A percentile compares a stretch with the other conserved stretches of the same genome.
phyloP scores from a whole-genome alignment of 2,888 invertebrate genomes.

The Callyntrura guangdongensis region DNA sequence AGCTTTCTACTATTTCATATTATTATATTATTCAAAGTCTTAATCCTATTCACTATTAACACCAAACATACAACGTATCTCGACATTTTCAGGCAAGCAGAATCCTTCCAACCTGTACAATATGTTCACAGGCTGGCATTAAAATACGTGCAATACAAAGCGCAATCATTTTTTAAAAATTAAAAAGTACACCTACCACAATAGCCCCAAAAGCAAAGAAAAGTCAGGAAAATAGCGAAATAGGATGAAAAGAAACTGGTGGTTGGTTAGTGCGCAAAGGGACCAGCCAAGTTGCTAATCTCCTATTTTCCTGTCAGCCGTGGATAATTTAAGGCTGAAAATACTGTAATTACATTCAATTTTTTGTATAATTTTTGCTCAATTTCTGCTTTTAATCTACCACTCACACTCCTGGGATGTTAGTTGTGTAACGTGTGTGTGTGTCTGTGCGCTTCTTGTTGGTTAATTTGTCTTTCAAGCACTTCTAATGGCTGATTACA shows the following conservation, averaged over 20 bases:
- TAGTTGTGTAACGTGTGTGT: too few relatives aligned
- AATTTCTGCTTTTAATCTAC: slow-evolving; percentile 44
- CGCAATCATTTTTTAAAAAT: slow-evolving; percentile 35
- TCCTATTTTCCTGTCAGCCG: slow-evolving; percentile 74
- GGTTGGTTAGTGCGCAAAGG: slow-evolving; percentile 7
- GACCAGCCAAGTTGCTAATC: slow-evolving; percentile 57
- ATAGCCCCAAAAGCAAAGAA: slow-evolving; percentile 20
- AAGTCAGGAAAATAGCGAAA: slow-evolving; percentile 20
- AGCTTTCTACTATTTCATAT: slow-evolving; percentile 52
- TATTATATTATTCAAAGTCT: slow-evolving; percentile 46
- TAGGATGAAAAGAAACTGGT: background rate
- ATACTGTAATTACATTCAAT: slow-evolving; percentile 69
- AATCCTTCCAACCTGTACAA: slow-evolving; percentile 38
- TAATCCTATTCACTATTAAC: slow-evolving; percentile 65
- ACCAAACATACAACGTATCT: slow-evolving; percentile 37
- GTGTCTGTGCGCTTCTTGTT: background rate
- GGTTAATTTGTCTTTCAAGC: slow-evolving; percentile 39
- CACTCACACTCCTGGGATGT: background rate
- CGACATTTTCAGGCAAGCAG: slow-evolving; percentile 10
- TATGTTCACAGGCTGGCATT: background rate
- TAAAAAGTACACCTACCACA: slow-evolving; percentile 43
- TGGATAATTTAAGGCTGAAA: slow-evolving; percentile 76
- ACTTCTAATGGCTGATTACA: slow-evolving; percentile 22
- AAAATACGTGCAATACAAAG: slow-evolving; percentile 1
- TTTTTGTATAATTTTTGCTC: slow-evolving; percentile 68